Percentiles rank a stretch among this genome's conserved stretches.
phyloP scores from a whole-genome alignment of 2,797 vertebrate species.

The Danionella dracula region DNA sequence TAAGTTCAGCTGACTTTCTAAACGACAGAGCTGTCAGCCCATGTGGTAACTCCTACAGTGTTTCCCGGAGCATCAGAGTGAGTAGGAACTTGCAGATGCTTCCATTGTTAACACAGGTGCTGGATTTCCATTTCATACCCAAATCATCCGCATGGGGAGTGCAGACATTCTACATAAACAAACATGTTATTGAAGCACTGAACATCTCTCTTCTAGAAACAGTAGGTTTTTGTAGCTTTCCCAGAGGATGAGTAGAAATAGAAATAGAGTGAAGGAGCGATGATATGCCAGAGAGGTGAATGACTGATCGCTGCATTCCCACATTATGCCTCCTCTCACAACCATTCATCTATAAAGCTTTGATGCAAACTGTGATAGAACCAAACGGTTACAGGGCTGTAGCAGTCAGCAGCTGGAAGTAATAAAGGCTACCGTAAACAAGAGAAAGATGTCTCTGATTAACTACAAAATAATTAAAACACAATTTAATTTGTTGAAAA shows the following conservation, averaged over 20 bases:
- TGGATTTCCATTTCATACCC: slow-evolving; percentile 13
- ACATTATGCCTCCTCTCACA: slow-evolving; percentile 28
- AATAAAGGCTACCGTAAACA: too few species aligned
- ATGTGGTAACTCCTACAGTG: neutral
- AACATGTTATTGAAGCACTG: neutral
- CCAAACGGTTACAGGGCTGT: slow-evolving; percentile 4
- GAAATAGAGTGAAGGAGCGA: neutral
- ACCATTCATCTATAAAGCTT: slow-evolving; percentile 21
- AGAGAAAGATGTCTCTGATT: too few species aligned
- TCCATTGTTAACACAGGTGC: slow-evolving; percentile 11
- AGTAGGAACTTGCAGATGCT: slow-evolving; percentile 4
- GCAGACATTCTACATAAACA: neutral
- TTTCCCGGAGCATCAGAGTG: neutral
- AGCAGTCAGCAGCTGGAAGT: slow-evolving; percentile 25
- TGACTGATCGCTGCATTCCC: neutral
- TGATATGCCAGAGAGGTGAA: neutral
- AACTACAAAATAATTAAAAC: too few species aligned
- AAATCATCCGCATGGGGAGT: slow-evolving; percentile 4
- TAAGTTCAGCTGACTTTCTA: neutral
- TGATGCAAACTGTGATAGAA: slow-evolving; percentile 32
- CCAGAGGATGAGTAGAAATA: neutral
- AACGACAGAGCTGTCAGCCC: too few species aligned
- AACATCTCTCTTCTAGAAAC: neutral
- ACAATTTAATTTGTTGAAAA: too few species aligned
- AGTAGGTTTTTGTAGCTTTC: neutral